Evolutionary conservation across 2,888 invertebrate genomes (phyloP), one percentile per base, ranked within the genome.

Genomic region (Cephus pulcher): DNA sequence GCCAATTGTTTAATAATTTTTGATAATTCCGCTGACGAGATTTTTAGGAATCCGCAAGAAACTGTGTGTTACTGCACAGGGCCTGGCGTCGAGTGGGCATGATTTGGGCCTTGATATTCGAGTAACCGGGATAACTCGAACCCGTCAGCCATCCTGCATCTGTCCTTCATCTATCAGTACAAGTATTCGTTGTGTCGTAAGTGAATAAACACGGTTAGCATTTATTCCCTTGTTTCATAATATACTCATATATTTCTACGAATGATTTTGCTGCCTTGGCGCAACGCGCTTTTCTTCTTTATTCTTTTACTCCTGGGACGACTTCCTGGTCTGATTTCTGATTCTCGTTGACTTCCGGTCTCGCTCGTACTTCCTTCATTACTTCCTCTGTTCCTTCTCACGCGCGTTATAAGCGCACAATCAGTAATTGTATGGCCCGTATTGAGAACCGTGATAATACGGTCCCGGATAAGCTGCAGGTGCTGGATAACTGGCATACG

Each of bases 371-470:
- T 23, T 56, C 23, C 40, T 15, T 9, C 2, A 40, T 40, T 40
- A 15, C 40, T 40, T 40, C 23, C 40, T 40, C 40, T 40, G 56
- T 23, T 56, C 56, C 56, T 56, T 56, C 56, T 23, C 56, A 23
- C 56, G 56, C 2, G 56, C 56, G 23, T 56, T 56, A 56, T 56
- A 23, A 0, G 23, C 56, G 56, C 56, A 23, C 56, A 56, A 56
- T 71, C 95, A 98, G 93, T 98, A 98, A 93, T 97, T 97, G 94
- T 98, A 98, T 76, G 97, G 97, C 77, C 97, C 97, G 92, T 98
- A 98, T 90, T 97, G 97, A 76, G 97, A 97, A 88, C 97, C 97
- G 92, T 97, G 94, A 83, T 95, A 97, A 92, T 98, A 98, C 56
- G 97, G 97, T 70, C 96, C 96, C 79, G 97, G 96, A 93, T 97